Conservation (phyloP, 2,113 vertebrate species). For the Engystomops pustulosus region DNA sequence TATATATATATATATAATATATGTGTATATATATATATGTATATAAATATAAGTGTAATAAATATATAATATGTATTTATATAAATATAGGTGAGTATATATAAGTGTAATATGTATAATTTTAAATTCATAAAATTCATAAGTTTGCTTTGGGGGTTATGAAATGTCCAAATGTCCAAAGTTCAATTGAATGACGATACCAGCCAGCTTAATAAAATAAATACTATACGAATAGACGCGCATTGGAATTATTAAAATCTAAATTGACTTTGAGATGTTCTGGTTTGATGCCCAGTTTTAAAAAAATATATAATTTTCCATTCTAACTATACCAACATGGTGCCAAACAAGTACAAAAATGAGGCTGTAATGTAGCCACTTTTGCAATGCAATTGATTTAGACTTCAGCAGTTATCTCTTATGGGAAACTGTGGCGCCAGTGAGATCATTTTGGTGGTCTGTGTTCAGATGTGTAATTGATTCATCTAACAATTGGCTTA, state of each 20-base stretch:
- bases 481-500: neutral
- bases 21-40: no score
- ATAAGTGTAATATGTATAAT: no score
- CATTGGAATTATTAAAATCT: slow-evolving; percentile 28
- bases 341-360: neutral
- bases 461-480: slow-evolving; percentile 17
- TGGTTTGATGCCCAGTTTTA: slow-evolving; percentile 27
- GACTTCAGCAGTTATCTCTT: slow-evolving; percentile 17
- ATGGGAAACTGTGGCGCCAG: slow-evolving; percentile 34
- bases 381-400: slow-evolving; percentile 11
- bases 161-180: no score
- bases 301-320: slow-evolving; percentile 27
- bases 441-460: slow-evolving; percentile 48
- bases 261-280: slow-evolving; percentile 17
- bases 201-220: neutral
- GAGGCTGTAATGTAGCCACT: neutral
- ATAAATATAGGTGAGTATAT: no score
- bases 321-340: slow-evolving; percentile 7
- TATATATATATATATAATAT: no score
- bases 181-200: no score
- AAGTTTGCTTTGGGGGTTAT: no score
- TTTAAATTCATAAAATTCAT: no score
- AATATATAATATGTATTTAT: no score
- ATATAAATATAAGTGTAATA: no score
- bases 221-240: neutral